phyloP scores from a whole-genome alignment of 1,140 invertebrate genomes.

The Pogonus chalceus region DNA sequence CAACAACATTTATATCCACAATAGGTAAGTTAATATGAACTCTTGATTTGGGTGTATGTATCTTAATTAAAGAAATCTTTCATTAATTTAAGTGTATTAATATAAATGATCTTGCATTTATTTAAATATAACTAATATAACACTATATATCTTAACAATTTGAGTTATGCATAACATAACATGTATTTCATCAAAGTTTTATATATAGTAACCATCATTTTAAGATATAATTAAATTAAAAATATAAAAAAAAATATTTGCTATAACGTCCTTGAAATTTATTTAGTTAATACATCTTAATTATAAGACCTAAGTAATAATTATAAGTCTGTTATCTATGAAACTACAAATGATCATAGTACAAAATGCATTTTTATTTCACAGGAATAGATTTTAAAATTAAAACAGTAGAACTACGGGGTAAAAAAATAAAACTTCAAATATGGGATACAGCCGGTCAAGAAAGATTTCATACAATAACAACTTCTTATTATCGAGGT shows the following conservation, averaged over 20 bases:
- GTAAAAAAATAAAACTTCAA: constrained; percentile 97
- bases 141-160: no score
- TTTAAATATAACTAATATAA: no score
- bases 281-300: background rate
- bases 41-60: constrained; percentile 7
- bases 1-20: constrained; percentile 95
- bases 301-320: no score
- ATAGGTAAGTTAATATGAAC: constrained; percentile 62
- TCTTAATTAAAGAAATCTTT: constrained; percentile 4
- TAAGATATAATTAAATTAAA: no score
- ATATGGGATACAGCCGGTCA: constrained; percentile 98
- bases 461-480: constrained; percentile 93
- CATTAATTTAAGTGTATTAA: no score
- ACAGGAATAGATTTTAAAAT: constrained; percentile 98
- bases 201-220: no score
- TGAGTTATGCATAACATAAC: no score
- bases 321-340: constrained; percentile 40
- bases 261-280: no score
- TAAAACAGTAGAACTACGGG: constrained; percentile 92
- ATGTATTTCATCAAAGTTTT: no score
- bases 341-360: background rate
- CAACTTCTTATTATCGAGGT: constrained; percentile 93
- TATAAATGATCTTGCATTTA: no score
- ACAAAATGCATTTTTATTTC: constrained; percentile 36
- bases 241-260: no score